A percentile compares a stretch with the other conserved stretches of the same genome.
Evolutionary conservation across 2,888 invertebrate genomes (phyloP).

Genomic region (Spisula subtruncata): DNA sequence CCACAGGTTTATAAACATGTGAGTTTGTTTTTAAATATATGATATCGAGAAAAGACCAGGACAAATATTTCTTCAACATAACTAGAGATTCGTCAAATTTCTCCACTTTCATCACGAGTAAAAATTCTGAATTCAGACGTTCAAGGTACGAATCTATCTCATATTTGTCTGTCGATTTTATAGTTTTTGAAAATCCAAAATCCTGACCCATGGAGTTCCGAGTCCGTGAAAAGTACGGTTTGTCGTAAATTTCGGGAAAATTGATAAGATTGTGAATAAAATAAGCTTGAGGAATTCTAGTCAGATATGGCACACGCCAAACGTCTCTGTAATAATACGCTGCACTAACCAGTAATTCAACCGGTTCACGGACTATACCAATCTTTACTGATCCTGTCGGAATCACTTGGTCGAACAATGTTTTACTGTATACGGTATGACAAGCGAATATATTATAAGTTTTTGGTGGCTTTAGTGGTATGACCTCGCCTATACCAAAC

Average conservation of each 20-base stretch:
- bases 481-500: too few relatives aligned
- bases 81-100: constrained; percentile 67
- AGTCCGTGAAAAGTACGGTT: constrained; percentile 39
- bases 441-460: constrained; percentile 52
- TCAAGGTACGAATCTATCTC: constrained; percentile 51
- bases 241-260: constrained; percentile 53
- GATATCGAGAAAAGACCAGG: constrained; percentile 65
- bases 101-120: constrained; percentile 59
- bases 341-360: constrained; percentile 58
- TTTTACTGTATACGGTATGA: constrained; percentile 55
- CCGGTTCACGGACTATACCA: constrained; percentile 64
- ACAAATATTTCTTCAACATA: constrained; percentile 54
- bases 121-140: constrained; percentile 48
- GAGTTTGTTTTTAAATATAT: constrained; percentile 58
- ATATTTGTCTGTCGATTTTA: neutral
- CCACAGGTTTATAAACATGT: constrained; percentile 23
- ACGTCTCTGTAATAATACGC: constrained; percentile 55
- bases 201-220: constrained; percentile 63
- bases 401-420: constrained; percentile 45
- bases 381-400: constrained; percentile 61
- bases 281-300: constrained; percentile 33
- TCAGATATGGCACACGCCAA: constrained; percentile 25
- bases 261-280: constrained; percentile 52
- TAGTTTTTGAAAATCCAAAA: constrained; percentile 57
- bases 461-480: constrained; percentile 28